phyloP scores from a whole-genome alignment of 2,113 vertebrate species.

The Pleuronectes platessa region DNA sequence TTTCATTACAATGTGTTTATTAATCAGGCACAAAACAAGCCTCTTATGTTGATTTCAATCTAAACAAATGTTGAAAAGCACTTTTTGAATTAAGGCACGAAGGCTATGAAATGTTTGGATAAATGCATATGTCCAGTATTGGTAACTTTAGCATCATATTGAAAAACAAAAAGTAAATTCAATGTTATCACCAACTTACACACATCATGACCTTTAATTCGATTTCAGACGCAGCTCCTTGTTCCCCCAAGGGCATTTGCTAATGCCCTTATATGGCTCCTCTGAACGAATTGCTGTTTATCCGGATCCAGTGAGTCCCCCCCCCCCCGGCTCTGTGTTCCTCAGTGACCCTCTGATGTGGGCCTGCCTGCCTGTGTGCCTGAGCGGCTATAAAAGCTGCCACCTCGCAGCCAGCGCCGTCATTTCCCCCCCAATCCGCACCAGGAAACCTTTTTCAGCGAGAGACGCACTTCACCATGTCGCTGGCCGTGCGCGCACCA shows the following conservation, averaged over 20 bases:
- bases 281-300: too few relatives aligned
- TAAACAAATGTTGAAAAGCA: neutral
- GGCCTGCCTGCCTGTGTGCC: constrained; percentile 39
- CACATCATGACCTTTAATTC: too few relatives aligned
- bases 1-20: neutral
- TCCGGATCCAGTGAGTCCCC: too few relatives aligned
- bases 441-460: constrained; percentile 29
- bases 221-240: too few relatives aligned
- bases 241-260: too few relatives aligned
- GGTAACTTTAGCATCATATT: too few relatives aligned
- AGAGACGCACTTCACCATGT: constrained; percentile 69
- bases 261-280: too few relatives aligned
- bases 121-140: too few relatives aligned
- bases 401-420: constrained; percentile 40
- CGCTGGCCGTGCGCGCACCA: constrained; percentile 58
- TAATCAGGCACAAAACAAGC: neutral
- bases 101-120: too few relatives aligned
- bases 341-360: constrained; percentile 42
- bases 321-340: neutral
- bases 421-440: constrained; percentile 38
- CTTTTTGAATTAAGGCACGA: neutral
- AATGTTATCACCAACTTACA: too few relatives aligned
- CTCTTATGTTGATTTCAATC: neutral
- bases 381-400: constrained; percentile 68
- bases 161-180: too few relatives aligned